phyloP scores from a whole-genome alignment of 2,113 vertebrate species.

The Halcyon malimbica region DNA sequence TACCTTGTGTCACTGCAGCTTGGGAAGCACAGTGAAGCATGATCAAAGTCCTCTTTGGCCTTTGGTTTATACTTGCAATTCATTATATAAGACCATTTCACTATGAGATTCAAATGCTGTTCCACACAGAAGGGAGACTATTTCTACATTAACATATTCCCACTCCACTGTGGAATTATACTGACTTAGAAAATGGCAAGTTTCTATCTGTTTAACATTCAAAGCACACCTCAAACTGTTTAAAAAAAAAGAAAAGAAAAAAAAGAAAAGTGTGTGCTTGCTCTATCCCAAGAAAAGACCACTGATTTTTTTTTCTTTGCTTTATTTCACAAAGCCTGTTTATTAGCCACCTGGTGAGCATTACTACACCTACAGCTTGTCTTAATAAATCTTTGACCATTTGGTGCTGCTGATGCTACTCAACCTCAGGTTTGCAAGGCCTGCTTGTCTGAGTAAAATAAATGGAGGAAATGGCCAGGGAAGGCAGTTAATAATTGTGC shows the following conservation, averaged over 20 bases:
- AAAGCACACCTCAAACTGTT: background rate
- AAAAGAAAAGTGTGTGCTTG: background rate
- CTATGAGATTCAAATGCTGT: background rate
- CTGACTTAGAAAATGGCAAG: conserved; percentile 25
- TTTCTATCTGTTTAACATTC: conserved; percentile 54
- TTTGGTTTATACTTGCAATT: background rate
- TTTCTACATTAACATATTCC: conserved; percentile 10
- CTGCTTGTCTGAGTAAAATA: conserved; percentile 19
- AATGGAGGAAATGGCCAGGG: conserved; percentile 13
- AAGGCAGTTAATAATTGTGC: conserved; percentile 9
- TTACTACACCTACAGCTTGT: conserved; percentile 23
- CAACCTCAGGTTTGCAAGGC: background rate
- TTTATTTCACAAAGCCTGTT: conserved; percentile 22
- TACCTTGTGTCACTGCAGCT: background rate
- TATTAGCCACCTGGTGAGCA: conserved; percentile 49
- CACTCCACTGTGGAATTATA: conserved; percentile 14
- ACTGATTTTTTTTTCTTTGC: background rate
- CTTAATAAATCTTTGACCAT: conserved; percentile 62
- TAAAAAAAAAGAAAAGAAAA: background rate
- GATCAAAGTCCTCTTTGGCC: background rate
- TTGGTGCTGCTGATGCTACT: conserved; percentile 10
- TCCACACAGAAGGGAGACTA: background rate
- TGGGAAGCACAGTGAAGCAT: background rate
- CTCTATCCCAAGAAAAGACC: conserved; percentile 6
- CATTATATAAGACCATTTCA: background rate